Percentiles rank a stretch among this genome's conserved stretches.
phyloP scores from a whole-genome alignment of 2,797 vertebrate genomes.

The Leucoraja ocellata region DNA sequence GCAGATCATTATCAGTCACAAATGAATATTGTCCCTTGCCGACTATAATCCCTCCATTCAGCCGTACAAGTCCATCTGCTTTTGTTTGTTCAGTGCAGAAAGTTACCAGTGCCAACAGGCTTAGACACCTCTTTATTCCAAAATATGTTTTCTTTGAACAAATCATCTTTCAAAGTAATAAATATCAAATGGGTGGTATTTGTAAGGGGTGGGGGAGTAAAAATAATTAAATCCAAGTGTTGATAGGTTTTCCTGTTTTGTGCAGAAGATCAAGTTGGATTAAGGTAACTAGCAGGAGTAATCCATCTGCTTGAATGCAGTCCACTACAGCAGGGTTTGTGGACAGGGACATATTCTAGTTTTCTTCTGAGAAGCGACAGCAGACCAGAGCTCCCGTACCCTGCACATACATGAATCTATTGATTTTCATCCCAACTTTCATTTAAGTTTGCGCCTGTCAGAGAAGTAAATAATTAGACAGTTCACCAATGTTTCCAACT shows the following conservation, averaged over 20 bases:
- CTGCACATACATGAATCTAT: not conserved
- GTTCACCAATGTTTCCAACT: not conserved
- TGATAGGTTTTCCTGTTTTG: not conserved
- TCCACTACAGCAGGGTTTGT: no score
- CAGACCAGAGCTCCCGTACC: not conserved
- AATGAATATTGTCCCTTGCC: slow-evolving; percentile 56
- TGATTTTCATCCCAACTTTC: slow-evolving; percentile 22
- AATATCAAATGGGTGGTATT: not conserved
- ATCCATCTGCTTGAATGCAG: slow-evolving; percentile 5
- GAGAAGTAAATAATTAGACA: not conserved
- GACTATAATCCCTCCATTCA: slow-evolving; percentile 53
- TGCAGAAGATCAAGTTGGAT: not conserved
- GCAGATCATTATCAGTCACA: slow-evolving; percentile 52
- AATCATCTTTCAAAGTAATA: not conserved
- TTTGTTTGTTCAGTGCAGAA: slow-evolving; percentile 41
- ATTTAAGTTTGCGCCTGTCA: not conserved
- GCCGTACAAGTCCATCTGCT: slow-evolving; percentile 50
- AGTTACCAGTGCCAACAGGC: slow-evolving; percentile 44
- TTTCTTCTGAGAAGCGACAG: not conserved
- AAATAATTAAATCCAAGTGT: not conserved
- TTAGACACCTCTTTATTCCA: slow-evolving; percentile 43
- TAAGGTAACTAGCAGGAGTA: not conserved
- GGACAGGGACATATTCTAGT: not conserved
- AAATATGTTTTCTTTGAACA: not conserved
- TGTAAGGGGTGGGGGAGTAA: not conserved